Base-by-base conservation (phyloP, 1,140 invertebrate species). In the Phocides pigmalion region DNA sequence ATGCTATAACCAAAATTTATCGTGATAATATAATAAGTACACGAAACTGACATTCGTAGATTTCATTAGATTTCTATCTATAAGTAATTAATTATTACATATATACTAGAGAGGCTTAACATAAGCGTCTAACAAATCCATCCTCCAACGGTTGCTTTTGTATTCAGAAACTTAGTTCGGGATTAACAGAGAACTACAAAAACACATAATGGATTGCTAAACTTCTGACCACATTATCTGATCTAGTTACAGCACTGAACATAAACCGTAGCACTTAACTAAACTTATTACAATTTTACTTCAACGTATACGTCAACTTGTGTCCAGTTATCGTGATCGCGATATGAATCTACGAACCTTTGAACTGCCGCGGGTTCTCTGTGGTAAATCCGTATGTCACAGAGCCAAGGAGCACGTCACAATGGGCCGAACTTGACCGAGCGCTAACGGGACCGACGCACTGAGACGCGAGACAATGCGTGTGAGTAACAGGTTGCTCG, bases 401-500 rank as follows among this genome's bases (percentile, higher is more conserved):
- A 69, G 41, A 58, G 51, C 12, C 39, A 56, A 70, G 72, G 66
- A 74, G 59, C 44, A 49, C 63, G 73, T 80, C 79, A 79, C 76
- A 84, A 80, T 85, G 70, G 64, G 67, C 68, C 81, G 75, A 86
- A 87, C 81, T 84, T 86, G 79, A 84, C 79, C 84, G 84, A 78
- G 70, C 71, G 72, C 44, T 90, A 88, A 88, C 87, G 87, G 87
- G 84, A 82, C 68, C 22, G 39, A 68, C 59, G 66, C 67, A 28
- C 69, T 3, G 67, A 72, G 71, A 71, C 76, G 68, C 74, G 68
- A 88, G 78, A 90, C 87, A 90, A 90, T 88, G 81, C 82, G 81
- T 84, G 84, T 83, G 81, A 84, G 81, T 70, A 62, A 75, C 87
- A 88, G 87, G 87, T 90, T 88, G 81, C 81, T 83, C 78, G 78